Evolutionary conservation across 1,140 invertebrate species (phyloP), one percentile per base, ranked within the genome.

Genomic region (Pristionchus pacificus): DNA sequence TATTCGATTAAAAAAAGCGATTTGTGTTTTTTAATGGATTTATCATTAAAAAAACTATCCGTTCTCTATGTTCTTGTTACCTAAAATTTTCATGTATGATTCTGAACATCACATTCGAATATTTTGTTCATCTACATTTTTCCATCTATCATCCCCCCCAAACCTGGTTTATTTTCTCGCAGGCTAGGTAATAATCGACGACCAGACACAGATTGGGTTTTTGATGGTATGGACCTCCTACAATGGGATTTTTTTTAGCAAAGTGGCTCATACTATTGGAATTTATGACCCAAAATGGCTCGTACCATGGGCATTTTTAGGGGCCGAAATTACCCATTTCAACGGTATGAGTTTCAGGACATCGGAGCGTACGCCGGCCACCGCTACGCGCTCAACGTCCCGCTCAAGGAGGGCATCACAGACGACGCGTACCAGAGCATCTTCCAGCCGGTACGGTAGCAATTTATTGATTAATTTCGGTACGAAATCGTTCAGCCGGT

Each of bases 371-470:
- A 84, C 0, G 85, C 84, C 68, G 86, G 86, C 6, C 86, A 85
- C 73, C 83, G 86, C 68, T 87, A 87, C 77, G 84, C 86, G 31
- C 80, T 87, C 1, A 87, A 87, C 74, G 87, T 86, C 72, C 86
- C 86, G 10, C 77, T 87, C 0, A 62, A 84, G 60, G 85, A 87
- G 77, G 86, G 86, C 30, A 87, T 87, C 65, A 85, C 86, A 77
- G 86, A 87, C 77, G 85, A 85, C n/a, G 60, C 75, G 1, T 87
- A 86, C 49, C 92, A 91, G 28, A 72, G 71, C 28, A 95, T 97
- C 78, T 98, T 98, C 85, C 91, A 93, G 71, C 95, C 94, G 25
- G 85, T 87, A 71, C 77, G 72, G 64, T 15, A n/a, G 60, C 31
- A 13, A 27, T 10, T 57, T n/a, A 19, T 57, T 57, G 19, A 57